Evolutionary conservation across 2,113 vertebrate species (phyloP), one percentile per base, ranked within the genome.

Genomic region (Erythrocercus mccallii): DNA sequence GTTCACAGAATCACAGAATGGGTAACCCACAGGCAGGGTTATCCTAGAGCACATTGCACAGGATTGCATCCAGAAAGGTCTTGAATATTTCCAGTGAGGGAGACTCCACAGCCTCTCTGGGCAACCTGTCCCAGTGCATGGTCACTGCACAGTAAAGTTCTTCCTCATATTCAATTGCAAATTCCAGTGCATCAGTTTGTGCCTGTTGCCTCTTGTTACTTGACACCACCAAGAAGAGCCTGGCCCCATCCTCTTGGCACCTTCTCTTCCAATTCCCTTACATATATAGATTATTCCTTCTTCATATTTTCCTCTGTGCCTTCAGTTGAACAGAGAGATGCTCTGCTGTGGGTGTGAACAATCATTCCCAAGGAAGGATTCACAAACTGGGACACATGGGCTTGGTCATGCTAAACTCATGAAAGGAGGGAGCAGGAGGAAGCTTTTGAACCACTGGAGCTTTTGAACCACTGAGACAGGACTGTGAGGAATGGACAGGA

Each of bases 371-470:
- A 53, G 22, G 50, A 47, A 86, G 25, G 28, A 24, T 42, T 91
- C 48, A 12, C 40, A 42, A 84, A 66, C 6, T 0, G 1, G 47
- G 54, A 57, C 45, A 48, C 2, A 4, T 1, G 25, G 22, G 3
- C 20, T 78, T 37, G 33, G 5, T 90, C 6, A 20, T 66, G 31
- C 20, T 40, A 10, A 56, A 22, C 23, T 61, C 50, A 11, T 37
- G n/a, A 20, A 20, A 76, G n/a, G 8, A 91, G 31, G 28, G 37
- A 78, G 28, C 40, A 22, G 37, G 24, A 72, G 45, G 24, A 73
- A 24, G 16, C 6, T 60, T 3, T 48, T 47, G 45, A 65, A 11
- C 8, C 15, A 21, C 45, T 5, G 19, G 30, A 56, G 16, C 6
- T 60, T 3, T 48, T 47, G 45, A 65, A 10, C 9, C 15, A 21